Evolutionary conservation across 1,140 invertebrate species (phyloP), one percentile per base, ranked within the genome.

Genomic region (Bombus superbus): DNA sequence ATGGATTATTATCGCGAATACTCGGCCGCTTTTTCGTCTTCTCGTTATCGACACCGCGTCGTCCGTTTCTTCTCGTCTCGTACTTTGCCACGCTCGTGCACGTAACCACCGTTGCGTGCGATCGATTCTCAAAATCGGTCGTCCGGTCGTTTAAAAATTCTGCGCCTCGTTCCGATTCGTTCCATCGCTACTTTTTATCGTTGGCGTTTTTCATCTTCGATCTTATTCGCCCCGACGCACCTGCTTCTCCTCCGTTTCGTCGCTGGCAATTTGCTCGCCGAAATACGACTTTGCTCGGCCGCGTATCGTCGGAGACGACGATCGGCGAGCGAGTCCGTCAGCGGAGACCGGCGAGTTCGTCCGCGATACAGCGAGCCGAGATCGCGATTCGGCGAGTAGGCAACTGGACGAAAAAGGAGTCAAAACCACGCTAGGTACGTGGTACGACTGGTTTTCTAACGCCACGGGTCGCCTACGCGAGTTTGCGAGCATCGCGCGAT

Each of bases 271-370:
- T 53, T 0, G 0, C 18, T 0, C 32, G 32, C 32, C 32, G 0
- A 18, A 47, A 47, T 6, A 6, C 15, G 5, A 8, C 1, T 47
- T 18, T 0, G 47, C 15, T 47, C 0, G 0, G 1, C 0, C 0
- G 0, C 47, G 0, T 6, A 0, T 18, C 0, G 1, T 18, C 47
- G 47, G 4, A 18, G 18, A 6, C 0, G 18, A 6, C 0, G 47
- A 0, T 18, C 0, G 47, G 18, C 15, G 47, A 47, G 1, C 15
- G 15, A 1, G 47, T 47, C 6, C 5, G 18, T 53, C 47, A 1
- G 1, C 32, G 32, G 32, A 32, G 32, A 32, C 32, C 32, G 32
- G 32, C 32, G 32, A 32, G 32, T 1, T 0, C 0, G 32, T 32
- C 0, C 15, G 0, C 5, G 47, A 15, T 53, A 22, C 47, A 15